phyloP scores from a whole-genome alignment of 2,888 invertebrate species.

The Agrotis exclamationis region DNA sequence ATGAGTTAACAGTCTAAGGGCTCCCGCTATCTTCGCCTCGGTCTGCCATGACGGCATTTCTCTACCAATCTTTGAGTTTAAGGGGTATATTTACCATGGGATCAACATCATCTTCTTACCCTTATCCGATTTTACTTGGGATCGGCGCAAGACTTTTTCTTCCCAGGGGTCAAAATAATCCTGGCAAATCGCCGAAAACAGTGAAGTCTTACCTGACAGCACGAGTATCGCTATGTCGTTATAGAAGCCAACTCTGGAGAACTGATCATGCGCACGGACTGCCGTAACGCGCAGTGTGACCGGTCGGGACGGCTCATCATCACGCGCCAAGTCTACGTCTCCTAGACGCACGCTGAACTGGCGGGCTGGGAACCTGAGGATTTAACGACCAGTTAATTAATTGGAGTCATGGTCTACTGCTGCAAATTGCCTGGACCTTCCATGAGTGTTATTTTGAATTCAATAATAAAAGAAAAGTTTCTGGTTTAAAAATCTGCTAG shows the following conservation, averaged over 20 bases:
- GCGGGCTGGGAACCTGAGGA: slow-evolving; percentile 94
- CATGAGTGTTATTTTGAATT: too few species aligned
- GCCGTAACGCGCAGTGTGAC: slow-evolving; percentile 95
- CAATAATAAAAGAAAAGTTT: too few species aligned
- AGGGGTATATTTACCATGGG: too few species aligned
- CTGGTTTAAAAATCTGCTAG: too few species aligned
- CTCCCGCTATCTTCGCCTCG: too few species aligned
- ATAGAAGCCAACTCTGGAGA: slow-evolving; percentile 97
- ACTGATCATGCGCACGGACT: slow-evolving; percentile 95
- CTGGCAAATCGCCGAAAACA: neutral
- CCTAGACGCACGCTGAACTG: slow-evolving; percentile 97
- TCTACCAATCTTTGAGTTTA: too few species aligned
- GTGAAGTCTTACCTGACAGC: slow-evolving; percentile 87
- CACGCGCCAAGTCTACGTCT: slow-evolving; percentile 96
- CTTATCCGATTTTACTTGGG: too few species aligned
- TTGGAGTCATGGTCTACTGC: neutral
- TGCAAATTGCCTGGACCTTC: too few species aligned
- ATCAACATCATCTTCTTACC: too few species aligned
- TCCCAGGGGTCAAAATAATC: neutral
- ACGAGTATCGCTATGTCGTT: slow-evolving; percentile 98
- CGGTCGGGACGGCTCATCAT: slow-evolving; percentile 96
- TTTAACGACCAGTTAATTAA: neutral
- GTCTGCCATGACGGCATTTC: too few species aligned
- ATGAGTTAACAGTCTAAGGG: too few species aligned
- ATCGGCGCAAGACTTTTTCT: too few species aligned